Base-by-base conservation (phyloP, 2,113 vertebrate species). In the Calcarius ornatus region DNA sequence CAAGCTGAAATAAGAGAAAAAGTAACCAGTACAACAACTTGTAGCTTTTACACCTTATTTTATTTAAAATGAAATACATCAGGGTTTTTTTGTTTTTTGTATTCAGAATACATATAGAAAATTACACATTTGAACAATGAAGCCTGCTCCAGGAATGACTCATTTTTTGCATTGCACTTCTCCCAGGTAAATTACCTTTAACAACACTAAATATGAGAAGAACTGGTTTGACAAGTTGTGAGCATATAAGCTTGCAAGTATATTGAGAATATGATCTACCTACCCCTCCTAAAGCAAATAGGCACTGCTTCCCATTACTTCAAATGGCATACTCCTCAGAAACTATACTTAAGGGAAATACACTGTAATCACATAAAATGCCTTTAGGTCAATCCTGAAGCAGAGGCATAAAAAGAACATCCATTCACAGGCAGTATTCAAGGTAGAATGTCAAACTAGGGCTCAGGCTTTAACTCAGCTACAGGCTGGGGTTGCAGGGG, bases 121-220 rank as follows among this genome's bases (percentile, higher is more conserved):
- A 81, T 72, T 1, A 17, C 16, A 54, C 4, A 59, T 40, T 27
- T 92, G 56, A 77, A 92, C 21, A 86, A 56, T 42, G 6, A 22
- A 53, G 1, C 16, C 37, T 92, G 35, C 45, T 86, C 37, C 23
- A 70, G 42, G 51, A 86, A 63, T 75, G 9, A 70, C 4, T 78
- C 23, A n/a, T 23, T 64, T 80, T 73, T 81, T 51, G 20, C 43
- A 61, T 38, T 63, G 27, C 38, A 60, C 17, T 61, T 86, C 37
- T 92, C 42, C 17, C n/a, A 78, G 43, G 68, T 80, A 95, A 92
- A 95, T 88, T 91, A 65, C 63, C 40, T 80, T 94, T 92, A 96
- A 88, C 51, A 77, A 42, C n/a, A 72, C 31, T 72, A 69, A 89
- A 95, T 90, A 63, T 64, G 35, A 76, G 73, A 84, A 82, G 54